These are phyloP conservation scores for Champsocephalus esox DNA, from an alignment of 2,797 vertebrate species.

Conservation along the genomic window DNA sequence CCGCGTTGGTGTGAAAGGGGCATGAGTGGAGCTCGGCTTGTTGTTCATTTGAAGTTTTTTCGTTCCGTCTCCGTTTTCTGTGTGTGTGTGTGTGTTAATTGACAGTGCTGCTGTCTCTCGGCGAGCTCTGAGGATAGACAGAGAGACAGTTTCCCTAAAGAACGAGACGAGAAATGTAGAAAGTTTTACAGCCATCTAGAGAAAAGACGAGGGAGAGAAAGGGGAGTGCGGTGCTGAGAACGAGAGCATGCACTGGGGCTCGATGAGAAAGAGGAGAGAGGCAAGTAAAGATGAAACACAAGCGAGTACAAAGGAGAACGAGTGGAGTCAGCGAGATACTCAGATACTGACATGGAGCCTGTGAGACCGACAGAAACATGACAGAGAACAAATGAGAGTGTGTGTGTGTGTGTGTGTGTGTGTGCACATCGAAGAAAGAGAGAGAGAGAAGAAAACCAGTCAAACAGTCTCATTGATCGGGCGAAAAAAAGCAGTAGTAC, in stretches of 20 bases:
- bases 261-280: constrained; percentile 50
- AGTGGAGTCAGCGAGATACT: constrained; percentile 50
- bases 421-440: neutral
- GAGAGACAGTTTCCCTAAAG: constrained; percentile 28
- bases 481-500: constrained; percentile 47
- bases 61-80: neutral
- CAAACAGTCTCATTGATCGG: constrained; percentile 47
- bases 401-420: constrained; percentile 10
- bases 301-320: constrained; percentile 53
- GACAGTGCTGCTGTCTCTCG: constrained; percentile 9
- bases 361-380: constrained; percentile 53
- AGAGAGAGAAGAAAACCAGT: constrained; percentile 22
- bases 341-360: constrained; percentile 53
- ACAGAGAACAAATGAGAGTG: constrained; percentile 18
- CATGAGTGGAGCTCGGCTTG: neutral
- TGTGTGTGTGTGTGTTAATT: constrained; percentile 21
- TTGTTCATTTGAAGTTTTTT: neutral
- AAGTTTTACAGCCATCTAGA: constrained; percentile 18
- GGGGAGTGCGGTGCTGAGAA: constrained; percentile 11
- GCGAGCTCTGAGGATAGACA: constrained; percentile 19
- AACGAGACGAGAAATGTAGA: constrained; percentile 33
- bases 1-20: neutral
- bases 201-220: neutral
- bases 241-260: constrained; percentile 25
- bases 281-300: constrained; percentile 57